These are phyloP conservation scores for Cryptotis parvus DNA, from an alignment of 2,113 vertebrate species.

Conservation along the genomic window DNA sequence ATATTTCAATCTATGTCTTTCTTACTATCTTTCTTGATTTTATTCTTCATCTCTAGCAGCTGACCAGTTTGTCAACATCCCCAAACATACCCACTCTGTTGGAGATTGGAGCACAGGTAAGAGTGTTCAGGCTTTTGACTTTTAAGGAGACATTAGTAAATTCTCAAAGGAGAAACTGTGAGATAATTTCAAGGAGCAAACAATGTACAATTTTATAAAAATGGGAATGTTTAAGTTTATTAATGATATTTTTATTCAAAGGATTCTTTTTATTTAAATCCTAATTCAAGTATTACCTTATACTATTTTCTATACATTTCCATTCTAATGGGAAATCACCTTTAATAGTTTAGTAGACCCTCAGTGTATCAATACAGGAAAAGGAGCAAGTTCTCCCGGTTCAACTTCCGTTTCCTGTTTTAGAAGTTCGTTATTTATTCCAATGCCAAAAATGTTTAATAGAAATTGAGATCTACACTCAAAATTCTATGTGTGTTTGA, in stretches of 20 bases:
- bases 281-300: neutral
- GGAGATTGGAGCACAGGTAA: neutral
- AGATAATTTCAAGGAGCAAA: constrained; percentile 28
- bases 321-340: neutral
- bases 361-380: neutral
- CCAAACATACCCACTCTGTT: neutral
- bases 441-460: neutral
- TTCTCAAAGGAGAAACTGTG: neutral
- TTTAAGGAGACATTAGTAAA: neutral
- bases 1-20: neutral
- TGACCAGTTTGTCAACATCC: neutral
- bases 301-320: constrained; percentile 1
- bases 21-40: neutral
- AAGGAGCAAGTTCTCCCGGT: neutral
- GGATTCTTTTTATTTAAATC: neutral
- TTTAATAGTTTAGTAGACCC: neutral
- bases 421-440: neutral
- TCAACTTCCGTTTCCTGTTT: neutral
- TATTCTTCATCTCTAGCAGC: neutral
- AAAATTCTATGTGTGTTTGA: neutral
- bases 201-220: neutral
- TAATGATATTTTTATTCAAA: neutral
- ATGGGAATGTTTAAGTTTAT: neutral
- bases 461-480: neutral
- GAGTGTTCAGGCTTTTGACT: neutral